These are phyloP conservation scores for Xenopus petersii DNA, from an alignment of 2,797 vertebrate genomes.

Conservation along the genomic window DNA sequence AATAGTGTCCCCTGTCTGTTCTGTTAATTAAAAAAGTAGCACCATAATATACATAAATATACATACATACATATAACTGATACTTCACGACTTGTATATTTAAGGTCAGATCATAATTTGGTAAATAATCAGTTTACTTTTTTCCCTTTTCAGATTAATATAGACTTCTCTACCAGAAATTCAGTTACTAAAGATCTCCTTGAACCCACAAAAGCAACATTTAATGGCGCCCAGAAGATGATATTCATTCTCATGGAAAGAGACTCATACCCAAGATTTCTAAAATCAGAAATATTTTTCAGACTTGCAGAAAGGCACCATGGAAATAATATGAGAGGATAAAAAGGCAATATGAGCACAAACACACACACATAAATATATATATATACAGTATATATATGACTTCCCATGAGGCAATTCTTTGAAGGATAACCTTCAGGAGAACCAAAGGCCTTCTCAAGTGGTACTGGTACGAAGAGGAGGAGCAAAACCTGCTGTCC, in stretches of 20 bases:
- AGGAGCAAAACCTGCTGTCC: background rate
- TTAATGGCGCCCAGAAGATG: slow-evolving; percentile 80
- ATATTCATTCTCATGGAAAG: slow-evolving; percentile 83
- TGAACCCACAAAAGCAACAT: slow-evolving; percentile 71
- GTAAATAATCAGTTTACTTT: no score
- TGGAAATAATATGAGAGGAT: slow-evolving; percentile 60
- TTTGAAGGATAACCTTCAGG: background rate
- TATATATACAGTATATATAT: background rate
- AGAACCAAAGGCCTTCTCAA: background rate
- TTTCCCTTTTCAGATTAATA: slow-evolving; percentile 72
- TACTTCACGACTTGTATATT: no score
- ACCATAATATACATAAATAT: no score
- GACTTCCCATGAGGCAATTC: background rate
- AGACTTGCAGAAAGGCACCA: slow-evolving; percentile 68
- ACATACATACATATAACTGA: no score
- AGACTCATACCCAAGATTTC: slow-evolving; percentile 83
- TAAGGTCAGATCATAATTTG: no score
- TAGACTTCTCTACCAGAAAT: slow-evolving; percentile 78
- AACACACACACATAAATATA: background rate
- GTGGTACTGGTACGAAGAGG: background rate
- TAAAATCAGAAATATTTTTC: slow-evolving; percentile 75
- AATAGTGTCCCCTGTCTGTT: no score
- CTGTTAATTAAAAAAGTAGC: no score
- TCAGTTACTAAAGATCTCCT: slow-evolving; percentile 71
- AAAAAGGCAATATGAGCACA: background rate